Evolutionary conservation across 2,113 vertebrate genomes (phyloP), one percentile per base, ranked within the genome.

Genomic region (Catagonus wagneri): DNA sequence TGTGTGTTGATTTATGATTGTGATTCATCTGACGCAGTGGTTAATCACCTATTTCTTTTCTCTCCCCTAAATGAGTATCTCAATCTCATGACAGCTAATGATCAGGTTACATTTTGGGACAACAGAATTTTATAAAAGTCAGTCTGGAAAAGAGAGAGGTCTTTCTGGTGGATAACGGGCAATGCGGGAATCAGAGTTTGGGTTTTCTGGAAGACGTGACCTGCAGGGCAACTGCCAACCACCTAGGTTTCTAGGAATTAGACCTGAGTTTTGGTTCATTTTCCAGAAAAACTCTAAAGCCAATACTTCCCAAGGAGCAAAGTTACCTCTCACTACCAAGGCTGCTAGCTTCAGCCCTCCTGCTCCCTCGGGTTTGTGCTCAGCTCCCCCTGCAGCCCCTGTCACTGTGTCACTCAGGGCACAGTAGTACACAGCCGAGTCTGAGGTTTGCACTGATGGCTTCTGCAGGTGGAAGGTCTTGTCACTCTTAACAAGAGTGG

Each of bases 401-500:
- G 25, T 71, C 94, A 92, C 72, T 54, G 95, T 95, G 91, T 87
- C 61, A 0, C 74, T 80, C 95, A 95, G 34, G 52, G 29, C 76
- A 4, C 91, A 96, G 36, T 58, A 79, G 52, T 79, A 56, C 76
- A 79, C 52, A 29, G 76, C 76, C 6, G 32, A 79, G 76, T 79
- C 76, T 56, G 76, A 79, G 0, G 27, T 13, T 1, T 79, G 76
- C 5, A 58, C 52, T 0, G 34, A 16, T 27, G 0, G 5, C 58
- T 96, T 96, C 83, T 52, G 44, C 69, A 89, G 76, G 16, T 69
- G 92, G 89, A 93, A 90, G 54, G 44, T 91, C 1, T 25, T 65
- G 4, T 52, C 9, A 17, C 22, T 87, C 52, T 65, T 75, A 3
- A 80, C 25, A 8, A 61, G 84, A n/a, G 32, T 56, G 71, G 87